phyloP scores from a whole-genome alignment of 2,797 vertebrate species.

The Tapera naevia region DNA sequence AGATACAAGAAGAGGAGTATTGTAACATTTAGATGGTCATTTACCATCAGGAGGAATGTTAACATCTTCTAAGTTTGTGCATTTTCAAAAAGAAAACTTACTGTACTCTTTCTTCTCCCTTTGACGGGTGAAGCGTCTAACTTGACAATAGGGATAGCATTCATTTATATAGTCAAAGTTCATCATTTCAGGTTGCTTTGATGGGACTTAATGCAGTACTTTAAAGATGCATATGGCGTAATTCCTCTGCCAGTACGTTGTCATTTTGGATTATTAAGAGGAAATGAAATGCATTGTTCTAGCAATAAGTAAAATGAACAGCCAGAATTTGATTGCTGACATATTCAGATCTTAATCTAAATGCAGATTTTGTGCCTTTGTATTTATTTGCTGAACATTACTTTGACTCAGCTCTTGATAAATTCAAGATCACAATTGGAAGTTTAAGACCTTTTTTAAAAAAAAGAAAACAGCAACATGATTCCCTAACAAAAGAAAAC shows the following conservation, averaged over 20 bases:
- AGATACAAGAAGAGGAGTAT: background rate
- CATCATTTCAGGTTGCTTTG: background rate
- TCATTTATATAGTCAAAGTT: background rate
- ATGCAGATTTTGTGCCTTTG: background rate
- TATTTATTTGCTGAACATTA: background rate
- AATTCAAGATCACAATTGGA: background rate
- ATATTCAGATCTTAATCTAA: slow-evolving; percentile 35
- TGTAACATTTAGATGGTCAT: background rate
- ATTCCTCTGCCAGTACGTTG: slow-evolving; percentile 23
- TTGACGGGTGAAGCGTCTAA: background rate
- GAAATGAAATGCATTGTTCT: slow-evolving; percentile 34
- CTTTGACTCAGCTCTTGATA: background rate
- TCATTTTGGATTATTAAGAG: slow-evolving; percentile 40
- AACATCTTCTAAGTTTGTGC: background rate
- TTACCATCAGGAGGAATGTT: background rate
- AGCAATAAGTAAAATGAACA: slow-evolving; percentile 15
- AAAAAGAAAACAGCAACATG: background rate
- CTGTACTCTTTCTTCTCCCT: background rate
- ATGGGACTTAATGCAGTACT: background rate
- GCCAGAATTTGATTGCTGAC: slow-evolving; percentile 3
- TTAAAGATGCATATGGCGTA: background rate
- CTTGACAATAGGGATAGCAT: background rate
- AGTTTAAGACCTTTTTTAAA: background rate
- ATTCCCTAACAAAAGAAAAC: background rate
- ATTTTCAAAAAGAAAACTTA: background rate